A percentile compares a stretch with the other conserved stretches of the same genome.
phyloP scores from a whole-genome alignment of 92 coral and sea anemone species.

The Montipora capitata region DNA sequence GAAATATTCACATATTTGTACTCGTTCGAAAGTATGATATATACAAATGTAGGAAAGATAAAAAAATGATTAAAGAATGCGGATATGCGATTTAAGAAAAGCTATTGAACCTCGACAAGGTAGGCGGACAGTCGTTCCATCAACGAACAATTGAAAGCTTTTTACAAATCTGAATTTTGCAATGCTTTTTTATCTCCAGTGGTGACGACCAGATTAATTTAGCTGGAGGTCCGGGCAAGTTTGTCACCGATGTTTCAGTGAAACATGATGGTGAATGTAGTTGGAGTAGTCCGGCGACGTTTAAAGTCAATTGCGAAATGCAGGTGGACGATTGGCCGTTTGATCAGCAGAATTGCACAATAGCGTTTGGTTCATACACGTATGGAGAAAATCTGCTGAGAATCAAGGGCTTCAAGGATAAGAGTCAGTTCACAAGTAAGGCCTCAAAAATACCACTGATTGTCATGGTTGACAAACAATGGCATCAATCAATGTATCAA shows the following conservation, averaged over 20 bases:
- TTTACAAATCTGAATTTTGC: too few species aligned
- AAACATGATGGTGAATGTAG: conserved; percentile 31
- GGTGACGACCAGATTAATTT: conserved; percentile 60
- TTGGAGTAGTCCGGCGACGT: conserved; percentile 80
- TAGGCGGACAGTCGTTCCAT: too few species aligned
- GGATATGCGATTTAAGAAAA: too few species aligned
- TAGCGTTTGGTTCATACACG: conserved; percentile 71
- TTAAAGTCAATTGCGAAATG: conserved; percentile 73
- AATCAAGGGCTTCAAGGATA: conserved; percentile 54
- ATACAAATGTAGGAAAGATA: too few species aligned
- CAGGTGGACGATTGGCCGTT: conserved; percentile 74
- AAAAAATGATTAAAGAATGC: too few species aligned
- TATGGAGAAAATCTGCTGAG: conserved; percentile 59
- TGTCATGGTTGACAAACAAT: too few species aligned
- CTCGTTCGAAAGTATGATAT: too few species aligned
- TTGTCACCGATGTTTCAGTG: conserved; percentile 66
- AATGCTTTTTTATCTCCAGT: conserved; percentile 12
- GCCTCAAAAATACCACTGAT: too few species aligned
- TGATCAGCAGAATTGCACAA: conserved; percentile 71
- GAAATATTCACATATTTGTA: too few species aligned
- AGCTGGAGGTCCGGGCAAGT: conserved; percentile 74
- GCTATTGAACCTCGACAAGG: too few species aligned
- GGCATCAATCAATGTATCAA: too few species aligned
- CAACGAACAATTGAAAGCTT: too few species aligned
- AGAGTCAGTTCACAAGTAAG: conserved; percentile 41